Percentiles rank a stretch among this genome's conserved stretches.
phyloP scores from a whole-genome alignment of 2,888 invertebrate genomes.

The Brachylomia viminalis region DNA sequence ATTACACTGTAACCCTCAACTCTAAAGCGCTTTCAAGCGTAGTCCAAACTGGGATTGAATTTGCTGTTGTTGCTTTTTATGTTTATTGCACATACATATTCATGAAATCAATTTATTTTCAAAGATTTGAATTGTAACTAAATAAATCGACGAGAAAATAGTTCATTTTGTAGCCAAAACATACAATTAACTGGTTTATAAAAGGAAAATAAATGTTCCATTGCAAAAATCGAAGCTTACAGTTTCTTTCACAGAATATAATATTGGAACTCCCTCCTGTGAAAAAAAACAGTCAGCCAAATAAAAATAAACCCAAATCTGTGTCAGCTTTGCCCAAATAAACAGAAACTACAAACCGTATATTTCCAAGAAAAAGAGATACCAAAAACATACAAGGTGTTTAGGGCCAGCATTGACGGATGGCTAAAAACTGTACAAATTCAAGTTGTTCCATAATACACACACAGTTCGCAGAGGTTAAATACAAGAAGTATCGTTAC shows the following conservation, averaged over 20 bases:
- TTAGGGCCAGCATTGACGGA: slow-evolving; percentile 12
- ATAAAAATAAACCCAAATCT: slow-evolving; percentile 7
- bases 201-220: background rate
- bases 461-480: slow-evolving; percentile 40
- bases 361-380: slow-evolving; percentile 21
- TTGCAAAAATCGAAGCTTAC: background rate
- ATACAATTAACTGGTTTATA: background rate
- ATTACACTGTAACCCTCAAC: slow-evolving; percentile 37
- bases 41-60: slow-evolving; percentile 31
- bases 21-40: slow-evolving; percentile 30
- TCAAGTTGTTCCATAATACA: slow-evolving; percentile 29
- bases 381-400: slow-evolving; percentile 8
- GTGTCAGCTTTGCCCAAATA: background rate
- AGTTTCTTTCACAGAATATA: background rate
- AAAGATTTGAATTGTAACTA: background rate
- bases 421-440: slow-evolving; percentile 29
- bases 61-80: slow-evolving; percentile 6
- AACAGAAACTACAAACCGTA: background rate
- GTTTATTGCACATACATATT: slow-evolving; percentile 27
- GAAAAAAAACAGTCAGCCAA: background rate
- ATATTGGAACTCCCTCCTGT: background rate
- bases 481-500: slow-evolving; percentile 54
- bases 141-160: background rate
- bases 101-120: slow-evolving; percentile 1
- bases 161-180: background rate